Base-by-base conservation (phyloP, 2,797 vertebrate genomes). In the Cheirogaleus major region DNA sequence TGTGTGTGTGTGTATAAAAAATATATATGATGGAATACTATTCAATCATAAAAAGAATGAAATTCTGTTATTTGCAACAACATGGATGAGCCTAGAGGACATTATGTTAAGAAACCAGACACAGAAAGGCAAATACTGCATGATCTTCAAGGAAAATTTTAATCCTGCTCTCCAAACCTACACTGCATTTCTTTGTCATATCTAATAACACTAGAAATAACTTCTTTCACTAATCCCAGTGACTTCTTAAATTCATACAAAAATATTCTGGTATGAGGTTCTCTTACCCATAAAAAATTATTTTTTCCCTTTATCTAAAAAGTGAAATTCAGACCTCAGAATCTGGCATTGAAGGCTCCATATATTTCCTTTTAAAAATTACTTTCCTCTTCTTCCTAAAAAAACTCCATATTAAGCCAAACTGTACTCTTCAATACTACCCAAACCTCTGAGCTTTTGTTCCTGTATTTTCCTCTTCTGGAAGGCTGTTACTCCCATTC, bases 251-350 rank as follows among this genome's bases (percentile, higher is more conserved):
- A 91, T 72, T 78, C 35, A 85, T 72, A 59, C 5, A 43, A 84
- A 83, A 63, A 79, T 55, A 89, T 89, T 89, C 27, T 85, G 18
- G 69, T n/a, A 63, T 18, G 22, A 80, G 25, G 50, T 12, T 57
- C 15, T 75, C 38, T 91, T 57, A 76, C 3, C 3, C 23, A 80
- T 20, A 35, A 83, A 70, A 80, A 69, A 14, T 78, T 10, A 38
- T 79, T 81, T 32, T 89, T 57, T 30, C 22, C 15, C 18, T 91
- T 81, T 43, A 59, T 72, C 6, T 52, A 91, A 84, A 93, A 69
- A 73, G 38, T 93, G n/a, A 88, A 76, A 91, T 88, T 69, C 13
- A 81, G 35, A 86, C 18, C 41, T 89, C 70, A 92, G 48, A 86
- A 82, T 78, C 55, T 78, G 67, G 79, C n/a, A 85, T 92, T 86